These are phyloP conservation scores for Ctena decussata DNA, from an alignment of 2,888 invertebrate genomes.

Conservation along the genomic window DNA sequence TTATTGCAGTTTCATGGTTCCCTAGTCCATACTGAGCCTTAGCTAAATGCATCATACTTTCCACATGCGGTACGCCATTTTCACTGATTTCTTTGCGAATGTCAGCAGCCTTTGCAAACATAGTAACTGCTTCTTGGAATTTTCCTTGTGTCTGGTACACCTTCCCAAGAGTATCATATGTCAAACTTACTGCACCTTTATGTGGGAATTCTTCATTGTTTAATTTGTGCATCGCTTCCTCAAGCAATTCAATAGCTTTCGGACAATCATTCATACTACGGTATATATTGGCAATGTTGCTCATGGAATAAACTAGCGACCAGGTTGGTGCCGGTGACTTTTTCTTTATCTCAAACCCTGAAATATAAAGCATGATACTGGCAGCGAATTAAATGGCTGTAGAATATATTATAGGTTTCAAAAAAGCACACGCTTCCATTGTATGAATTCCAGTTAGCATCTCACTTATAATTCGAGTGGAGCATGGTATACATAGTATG, in stretches of 20 bases:
- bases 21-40: slow-evolving; percentile 21
- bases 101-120: slow-evolving; percentile 48
- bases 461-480: no score
- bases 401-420: no score
- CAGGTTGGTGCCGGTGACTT: slow-evolving; percentile 46
- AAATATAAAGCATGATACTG: no score
- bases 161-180: slow-evolving; percentile 44
- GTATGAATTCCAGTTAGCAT: no score
- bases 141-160: slow-evolving; percentile 23
- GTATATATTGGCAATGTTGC: slow-evolving; percentile 64
- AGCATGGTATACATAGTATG: no score
- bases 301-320: slow-evolving; percentile 61
- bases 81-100: slow-evolving; percentile 35
- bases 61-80: slow-evolving; percentile 21
- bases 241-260: slow-evolving; percentile 34
- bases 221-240: slow-evolving; percentile 46
- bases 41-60: slow-evolving; percentile 42
- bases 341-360: slow-evolving; percentile 53
- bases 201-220: slow-evolving; percentile 8
- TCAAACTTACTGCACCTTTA: slow-evolving; percentile 5
- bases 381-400: no score
- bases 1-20: slow-evolving; percentile 24
- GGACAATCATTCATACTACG: slow-evolving; percentile 24
- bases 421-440: no score
- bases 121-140: slow-evolving; percentile 26